These are phyloP conservation scores for Astropecten irregularis DNA, from an alignment of 53 echinoderm and acorn worm species.

Conservation along the genomic window DNA sequence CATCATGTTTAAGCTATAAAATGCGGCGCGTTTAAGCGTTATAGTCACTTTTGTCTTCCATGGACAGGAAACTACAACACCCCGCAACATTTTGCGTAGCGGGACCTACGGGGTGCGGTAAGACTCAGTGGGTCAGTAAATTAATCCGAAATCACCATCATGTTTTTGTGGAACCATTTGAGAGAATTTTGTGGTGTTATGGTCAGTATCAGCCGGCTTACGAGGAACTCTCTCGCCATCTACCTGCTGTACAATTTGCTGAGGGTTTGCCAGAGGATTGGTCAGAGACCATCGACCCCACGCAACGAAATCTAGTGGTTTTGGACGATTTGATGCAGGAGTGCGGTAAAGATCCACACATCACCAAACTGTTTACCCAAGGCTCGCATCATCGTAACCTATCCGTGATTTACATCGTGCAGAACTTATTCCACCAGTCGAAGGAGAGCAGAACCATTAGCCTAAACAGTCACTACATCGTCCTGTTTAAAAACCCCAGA, in stretches of 20 bases:
- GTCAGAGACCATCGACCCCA: conserved; percentile 49
- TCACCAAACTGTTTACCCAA: conserved; percentile 75
- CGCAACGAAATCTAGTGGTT: conserved; percentile 54
- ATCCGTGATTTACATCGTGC: conserved; percentile 55
- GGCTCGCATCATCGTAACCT: conserved; percentile 74
- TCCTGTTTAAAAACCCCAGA: conserved; percentile 70
- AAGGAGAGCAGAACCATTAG: too few species aligned
- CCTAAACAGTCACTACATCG: neutral
- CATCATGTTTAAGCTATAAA: neutral
- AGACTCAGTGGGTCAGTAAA: conserved; percentile 57
- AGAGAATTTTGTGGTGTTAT: conserved; percentile 64
- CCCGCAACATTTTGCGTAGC: conserved; percentile 46
- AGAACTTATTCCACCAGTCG: too few species aligned
- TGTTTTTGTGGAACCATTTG: conserved; percentile 45
- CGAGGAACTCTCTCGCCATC: conserved; percentile 23
- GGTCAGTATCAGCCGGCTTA: conserved; percentile 54
- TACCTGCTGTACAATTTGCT: conserved; percentile 51
- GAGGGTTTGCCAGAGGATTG: conserved; percentile 62
- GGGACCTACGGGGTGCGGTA: conserved; percentile 57
- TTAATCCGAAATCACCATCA: conserved; percentile 40
- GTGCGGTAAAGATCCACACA: neutral
- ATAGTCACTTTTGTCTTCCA: neutral
- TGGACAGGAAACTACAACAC: conserved; percentile 20
- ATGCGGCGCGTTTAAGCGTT: neutral
- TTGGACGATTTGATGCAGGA: conserved; percentile 73